phyloP scores from a whole-genome alignment of 2,797 vertebrate species.

The Oreochromis grahami region DNA sequence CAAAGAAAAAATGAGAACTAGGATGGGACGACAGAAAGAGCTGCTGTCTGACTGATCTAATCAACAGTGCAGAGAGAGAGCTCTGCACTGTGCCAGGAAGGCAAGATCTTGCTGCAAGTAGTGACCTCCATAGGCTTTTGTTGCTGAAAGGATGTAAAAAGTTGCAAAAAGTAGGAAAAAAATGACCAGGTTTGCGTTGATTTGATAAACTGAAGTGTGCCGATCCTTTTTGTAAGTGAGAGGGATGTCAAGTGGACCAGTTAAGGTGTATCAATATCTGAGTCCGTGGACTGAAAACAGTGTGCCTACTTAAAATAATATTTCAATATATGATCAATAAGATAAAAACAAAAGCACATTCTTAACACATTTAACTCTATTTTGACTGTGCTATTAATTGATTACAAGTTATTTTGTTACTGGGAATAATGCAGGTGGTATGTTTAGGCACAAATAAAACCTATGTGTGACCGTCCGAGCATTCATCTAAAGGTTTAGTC shows the following conservation, averaged over 20 bases:
- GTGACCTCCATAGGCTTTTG: not conserved
- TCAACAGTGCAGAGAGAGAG: not conserved
- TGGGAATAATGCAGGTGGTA: not conserved
- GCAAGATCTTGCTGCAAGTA: not conserved
- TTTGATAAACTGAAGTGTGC: not conserved
- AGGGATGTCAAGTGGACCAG: not conserved
- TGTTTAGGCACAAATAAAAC: not conserved
- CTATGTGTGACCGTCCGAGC: not conserved
- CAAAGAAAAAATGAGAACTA: not conserved
- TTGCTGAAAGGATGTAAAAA: not conserved
- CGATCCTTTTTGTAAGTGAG: not conserved
- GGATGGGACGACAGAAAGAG: not conserved
- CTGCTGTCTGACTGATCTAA: not conserved
- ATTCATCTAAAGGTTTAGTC: not conserved
- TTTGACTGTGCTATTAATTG: not conserved
- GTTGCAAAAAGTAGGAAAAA: not conserved
- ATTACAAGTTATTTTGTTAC: not conserved
- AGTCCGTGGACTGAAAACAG: not conserved
- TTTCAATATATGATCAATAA: not conserved
- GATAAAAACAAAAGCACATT: not conserved
- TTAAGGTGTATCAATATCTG: not conserved
- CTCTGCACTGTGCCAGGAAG: not conserved
- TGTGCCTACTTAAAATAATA: not conserved
- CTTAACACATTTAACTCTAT: not conserved
- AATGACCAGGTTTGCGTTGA: not conserved